Conservation (phyloP, 1,140 invertebrate species). For the Bombus superbus region DNA sequence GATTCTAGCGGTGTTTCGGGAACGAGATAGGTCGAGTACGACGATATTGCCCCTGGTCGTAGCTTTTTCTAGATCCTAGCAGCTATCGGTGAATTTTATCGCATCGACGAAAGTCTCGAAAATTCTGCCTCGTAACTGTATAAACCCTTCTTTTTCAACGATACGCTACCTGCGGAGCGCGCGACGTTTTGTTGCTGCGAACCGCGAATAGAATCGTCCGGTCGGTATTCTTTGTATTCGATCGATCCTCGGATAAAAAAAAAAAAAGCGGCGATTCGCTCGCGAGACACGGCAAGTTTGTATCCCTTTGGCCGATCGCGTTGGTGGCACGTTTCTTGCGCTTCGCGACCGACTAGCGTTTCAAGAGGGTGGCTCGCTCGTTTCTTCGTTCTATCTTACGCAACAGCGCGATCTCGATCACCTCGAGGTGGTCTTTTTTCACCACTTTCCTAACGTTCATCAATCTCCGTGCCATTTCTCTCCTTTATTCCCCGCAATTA, state of each 20-base stretch:
- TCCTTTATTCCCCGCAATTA: not conserved
- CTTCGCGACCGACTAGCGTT: not conserved
- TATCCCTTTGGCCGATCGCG: constrained; percentile 2
- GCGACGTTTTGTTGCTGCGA: not conserved
- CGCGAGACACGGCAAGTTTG: constrained; percentile 7
- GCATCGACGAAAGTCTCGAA: not conserved
- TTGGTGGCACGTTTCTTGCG: constrained; percentile 14
- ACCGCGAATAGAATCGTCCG: not conserved
- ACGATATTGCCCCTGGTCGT: too few species aligned
- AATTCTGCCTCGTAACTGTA: not conserved
- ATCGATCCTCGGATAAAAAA: constrained; percentile 14
- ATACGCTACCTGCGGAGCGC: not conserved
- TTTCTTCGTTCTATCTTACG: not conserved
- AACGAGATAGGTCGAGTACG: not conserved
- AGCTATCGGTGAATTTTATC: not conserved
- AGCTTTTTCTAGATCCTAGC: not conserved
- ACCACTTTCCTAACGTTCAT: not conserved
- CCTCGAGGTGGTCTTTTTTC: constrained; percentile 3
- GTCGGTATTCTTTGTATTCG: constrained; percentile 24
- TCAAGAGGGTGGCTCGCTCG: not conserved
- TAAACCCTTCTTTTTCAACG: not conserved
- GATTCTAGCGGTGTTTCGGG: not conserved
- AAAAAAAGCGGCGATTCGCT: not conserved
- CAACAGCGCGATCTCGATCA: too few species aligned
- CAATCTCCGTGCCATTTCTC: not conserved